These are phyloP conservation scores for Galbula dea DNA, from an alignment of 2,113 vertebrate genomes.

Conservation along the genomic window DNA sequence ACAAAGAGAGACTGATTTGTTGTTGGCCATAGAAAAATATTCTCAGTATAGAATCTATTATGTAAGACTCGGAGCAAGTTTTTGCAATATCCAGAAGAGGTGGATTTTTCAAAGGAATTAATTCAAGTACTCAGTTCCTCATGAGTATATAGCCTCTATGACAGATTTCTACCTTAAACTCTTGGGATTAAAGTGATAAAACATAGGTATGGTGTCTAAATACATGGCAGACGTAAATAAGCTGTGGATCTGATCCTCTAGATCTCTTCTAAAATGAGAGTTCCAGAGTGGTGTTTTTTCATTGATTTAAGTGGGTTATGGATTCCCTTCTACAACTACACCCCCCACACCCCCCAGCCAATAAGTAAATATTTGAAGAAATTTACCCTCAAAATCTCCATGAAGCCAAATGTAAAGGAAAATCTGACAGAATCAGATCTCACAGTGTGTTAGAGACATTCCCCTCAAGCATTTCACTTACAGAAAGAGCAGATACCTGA, in stretches of 20 bases:
- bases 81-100: not conserved
- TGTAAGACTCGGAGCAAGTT: not conserved
- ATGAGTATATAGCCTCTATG: not conserved
- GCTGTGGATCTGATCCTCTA: not conserved
- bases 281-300: not conserved
- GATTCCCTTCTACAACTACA: not conserved
- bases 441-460: not conserved
- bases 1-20: not conserved
- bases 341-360: fast-evolving
- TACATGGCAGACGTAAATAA: not conserved
- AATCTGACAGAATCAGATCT: not conserved
- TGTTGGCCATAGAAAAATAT: not conserved
- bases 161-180: not conserved
- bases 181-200: not conserved
- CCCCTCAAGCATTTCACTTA: not conserved
- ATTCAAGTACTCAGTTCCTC: not conserved
- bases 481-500: not conserved
- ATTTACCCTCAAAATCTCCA: not conserved
- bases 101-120: not conserved
- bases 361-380: not conserved
- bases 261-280: not conserved
- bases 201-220: not conserved
- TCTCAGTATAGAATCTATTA: not conserved
- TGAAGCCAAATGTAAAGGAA: not conserved
- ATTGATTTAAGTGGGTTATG: not conserved